Base-by-base conservation (phyloP, 2,888 invertebrate genomes). In the Spodoptera picta region DNA sequence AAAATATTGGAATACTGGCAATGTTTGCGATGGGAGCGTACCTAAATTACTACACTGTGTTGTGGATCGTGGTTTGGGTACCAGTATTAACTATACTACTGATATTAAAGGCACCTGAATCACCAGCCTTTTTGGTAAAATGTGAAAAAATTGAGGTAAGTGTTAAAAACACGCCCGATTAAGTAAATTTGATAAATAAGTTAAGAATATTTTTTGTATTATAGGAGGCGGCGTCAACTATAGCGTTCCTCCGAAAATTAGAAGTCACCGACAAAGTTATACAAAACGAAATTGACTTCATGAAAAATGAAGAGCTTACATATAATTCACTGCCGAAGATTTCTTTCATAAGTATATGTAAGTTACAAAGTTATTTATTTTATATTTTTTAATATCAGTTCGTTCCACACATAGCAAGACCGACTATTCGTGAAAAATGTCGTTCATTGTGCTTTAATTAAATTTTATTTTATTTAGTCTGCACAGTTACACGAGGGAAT, bases 111-210 rank as follows among this genome's bases (percentile, higher is more conserved):
- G 88, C 89, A 60, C 92, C 92, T 3, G 91, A 92, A 66, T 90
- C 92, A 2, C 93, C 93, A 14, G 87, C 89, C 1, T 90, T 84
- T 75, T 80, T 92, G 51, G 83, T 93, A 2, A 90, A 90, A 45
- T 9, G 9, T 9, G 36, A 7, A 7, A 36, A 9, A 36, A 36
- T 36, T 36, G 36, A 36, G 6, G 36, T 36, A 9, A 36, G 36
- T 36, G 9, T 36, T 36, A 36, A 6, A 36, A 9, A 27, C 3
- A 27, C 3, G 27, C 27, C 27, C 0, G 27, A 27, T 4, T 27
- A 27, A 27, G 27, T 27, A 0, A 27, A 27, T 2, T 27, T 27
- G 4, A 27, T 27, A 27, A 27, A 5, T 27, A 27, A 27, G 27
- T 27, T 27, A 27, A 27, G 27, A 27, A 27, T 27, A 5, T 27